These are phyloP conservation scores for Agrotis exclamationis DNA, from an alignment of 2,888 invertebrate species.

Conservation along the genomic window DNA sequence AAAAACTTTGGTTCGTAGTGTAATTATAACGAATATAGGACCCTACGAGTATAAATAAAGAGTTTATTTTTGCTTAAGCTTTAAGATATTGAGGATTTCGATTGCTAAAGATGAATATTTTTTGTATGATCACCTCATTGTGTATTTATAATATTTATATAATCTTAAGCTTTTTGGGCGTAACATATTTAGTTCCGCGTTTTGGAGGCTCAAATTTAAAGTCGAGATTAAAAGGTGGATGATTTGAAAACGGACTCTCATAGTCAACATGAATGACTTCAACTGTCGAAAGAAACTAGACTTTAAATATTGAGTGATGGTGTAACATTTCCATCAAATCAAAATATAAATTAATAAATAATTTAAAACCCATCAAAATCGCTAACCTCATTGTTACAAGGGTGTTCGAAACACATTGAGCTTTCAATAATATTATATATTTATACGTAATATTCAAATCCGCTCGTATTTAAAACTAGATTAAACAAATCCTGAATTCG, in stretches of 20 bases:
- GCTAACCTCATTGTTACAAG: slow-evolving; percentile 83
- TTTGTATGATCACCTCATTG: slow-evolving; percentile 87
- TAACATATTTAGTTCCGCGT: slow-evolving; percentile 66
- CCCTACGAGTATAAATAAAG: slow-evolving; percentile 82
- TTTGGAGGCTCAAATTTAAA: slow-evolving; percentile 58
- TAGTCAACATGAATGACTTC: slow-evolving; percentile 24
- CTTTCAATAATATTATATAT: slow-evolving; percentile 84
- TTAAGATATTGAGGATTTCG: slow-evolving; percentile 84
- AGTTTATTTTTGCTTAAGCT: slow-evolving; percentile 91
- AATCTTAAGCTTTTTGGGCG: slow-evolving; percentile 79
- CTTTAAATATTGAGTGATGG: slow-evolving; percentile 60
- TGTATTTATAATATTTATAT: slow-evolving; percentile 80
- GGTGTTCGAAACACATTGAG: slow-evolving; percentile 88
- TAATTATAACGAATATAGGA: slow-evolving; percentile 75
- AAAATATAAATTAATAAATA: slow-evolving; percentile 44
- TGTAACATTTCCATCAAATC: slow-evolving; percentile 43
- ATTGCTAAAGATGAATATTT: slow-evolving; percentile 89
- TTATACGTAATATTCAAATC: slow-evolving; percentile 75
- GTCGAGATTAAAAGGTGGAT: slow-evolving; percentile 24
- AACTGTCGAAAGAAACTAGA: slow-evolving; percentile 33
- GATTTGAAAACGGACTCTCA: slow-evolving; percentile 9
- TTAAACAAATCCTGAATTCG: slow-evolving; percentile 53
- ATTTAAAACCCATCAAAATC: slow-evolving; percentile 55
- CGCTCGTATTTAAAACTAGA: slow-evolving; percentile 65
- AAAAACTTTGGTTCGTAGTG: slow-evolving; percentile 73